Conservation (phyloP, 2,888 invertebrate genomes). For the Nomada ferruginata region DNA sequence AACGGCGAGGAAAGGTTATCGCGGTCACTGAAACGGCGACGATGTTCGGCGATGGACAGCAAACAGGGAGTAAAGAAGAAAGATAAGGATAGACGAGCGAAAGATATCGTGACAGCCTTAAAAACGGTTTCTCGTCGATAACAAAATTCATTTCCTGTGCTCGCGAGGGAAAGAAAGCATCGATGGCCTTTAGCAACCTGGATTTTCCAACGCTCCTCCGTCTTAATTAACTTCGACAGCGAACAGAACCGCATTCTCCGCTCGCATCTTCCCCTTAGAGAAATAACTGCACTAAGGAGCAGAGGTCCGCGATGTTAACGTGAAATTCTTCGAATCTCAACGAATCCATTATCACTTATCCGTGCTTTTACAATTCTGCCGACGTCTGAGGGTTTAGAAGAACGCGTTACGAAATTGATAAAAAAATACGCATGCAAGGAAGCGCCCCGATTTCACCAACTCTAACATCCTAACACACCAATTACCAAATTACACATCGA, state of each 20-base stretch:
- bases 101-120: slow-evolving; percentile 24
- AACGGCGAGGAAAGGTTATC: slow-evolving; percentile 35
- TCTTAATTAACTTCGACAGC: slow-evolving; percentile 55
- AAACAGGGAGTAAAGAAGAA: slow-evolving; percentile 6
- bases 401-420: background rate
- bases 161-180: slow-evolving; percentile 18
- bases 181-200: slow-evolving; percentile 27
- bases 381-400: too few relatives aligned
- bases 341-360: too few relatives aligned
- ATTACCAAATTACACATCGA: background rate
- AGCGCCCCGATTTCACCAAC: too few relatives aligned
- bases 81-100: background rate
- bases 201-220: slow-evolving; percentile 41
- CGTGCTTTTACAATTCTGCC: too few relatives aligned
- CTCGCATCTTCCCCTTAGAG: background rate
- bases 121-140: slow-evolving; percentile 45
- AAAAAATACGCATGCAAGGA: background rate
- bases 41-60: slow-evolving; percentile 23
- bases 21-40: slow-evolving; percentile 34
- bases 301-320: slow-evolving; percentile 24
- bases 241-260: slow-evolving; percentile 14
- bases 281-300: background rate
- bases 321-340: slow-evolving; percentile 3
- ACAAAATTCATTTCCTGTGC: slow-evolving; percentile 60
- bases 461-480: too few relatives aligned